Conservation (phyloP, 1,140 invertebrate species). For the Bilobella aurantiaca region DNA sequence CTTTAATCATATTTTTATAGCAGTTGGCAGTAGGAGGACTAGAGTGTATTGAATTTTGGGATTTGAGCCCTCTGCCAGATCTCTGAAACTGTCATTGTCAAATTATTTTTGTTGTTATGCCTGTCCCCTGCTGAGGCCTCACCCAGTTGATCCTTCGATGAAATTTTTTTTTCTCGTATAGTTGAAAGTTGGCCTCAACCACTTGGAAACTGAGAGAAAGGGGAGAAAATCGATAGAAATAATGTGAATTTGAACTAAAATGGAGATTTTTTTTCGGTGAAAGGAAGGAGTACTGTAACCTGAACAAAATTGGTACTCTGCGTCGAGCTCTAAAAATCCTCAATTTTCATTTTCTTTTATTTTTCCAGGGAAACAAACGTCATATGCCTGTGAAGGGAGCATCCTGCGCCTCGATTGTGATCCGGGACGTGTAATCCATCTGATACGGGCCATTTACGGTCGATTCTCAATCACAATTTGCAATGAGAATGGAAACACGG, state of each 20-base stretch:
- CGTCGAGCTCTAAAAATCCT: no score
- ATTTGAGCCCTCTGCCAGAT: not conserved
- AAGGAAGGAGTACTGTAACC: no score
- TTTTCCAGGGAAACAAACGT: slow-evolving; percentile 69
- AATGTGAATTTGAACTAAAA: slow-evolving; percentile 3
- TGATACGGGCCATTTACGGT: slow-evolving; percentile 89
- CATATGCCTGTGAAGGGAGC: slow-evolving; percentile 87
- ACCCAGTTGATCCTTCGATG: not conserved
- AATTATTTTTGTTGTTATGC: not conserved
- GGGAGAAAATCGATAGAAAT: slow-evolving; percentile 3
- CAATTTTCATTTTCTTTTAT: slow-evolving; percentile 27
- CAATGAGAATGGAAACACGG: slow-evolving; percentile 90
- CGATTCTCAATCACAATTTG: slow-evolving; percentile 91
- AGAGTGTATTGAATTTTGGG: not conserved
- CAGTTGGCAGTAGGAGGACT: no score
- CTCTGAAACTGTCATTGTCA: not conserved
- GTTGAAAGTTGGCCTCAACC: not conserved
- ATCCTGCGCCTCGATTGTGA: slow-evolving; percentile 75
- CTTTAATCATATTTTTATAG: no score
- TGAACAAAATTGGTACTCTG: no score
- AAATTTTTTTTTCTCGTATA: not conserved
- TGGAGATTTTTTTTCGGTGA: not conserved
- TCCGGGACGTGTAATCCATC: slow-evolving; percentile 73
- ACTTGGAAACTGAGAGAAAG: not conserved
- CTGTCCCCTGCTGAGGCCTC: not conserved